Percentiles rank a stretch among this genome's conserved stretches.
Conservation (phyloP, 2,888 invertebrate species). For the Coelinius sp. region DNA sequence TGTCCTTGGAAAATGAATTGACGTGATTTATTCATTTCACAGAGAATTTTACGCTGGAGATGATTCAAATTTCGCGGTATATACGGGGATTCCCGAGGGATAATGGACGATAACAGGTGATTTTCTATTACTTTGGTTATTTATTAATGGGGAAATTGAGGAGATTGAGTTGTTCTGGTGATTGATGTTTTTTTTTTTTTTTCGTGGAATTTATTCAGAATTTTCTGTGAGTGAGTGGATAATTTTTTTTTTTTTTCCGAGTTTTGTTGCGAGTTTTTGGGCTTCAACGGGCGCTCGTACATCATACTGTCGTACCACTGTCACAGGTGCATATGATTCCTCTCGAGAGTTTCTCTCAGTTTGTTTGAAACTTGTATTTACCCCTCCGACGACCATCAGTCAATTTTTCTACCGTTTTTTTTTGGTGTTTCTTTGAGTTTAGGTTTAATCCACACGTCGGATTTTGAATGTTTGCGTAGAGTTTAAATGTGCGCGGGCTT, state of each 20-base stretch:
- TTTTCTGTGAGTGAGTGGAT: conserved; percentile 52
- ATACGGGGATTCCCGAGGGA: background rate
- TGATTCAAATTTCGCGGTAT: too few species aligned
- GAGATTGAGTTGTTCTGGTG: too few species aligned
- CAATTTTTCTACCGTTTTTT: conserved; percentile 5
- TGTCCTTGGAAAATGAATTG: too few species aligned
- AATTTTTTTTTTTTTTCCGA: conserved; percentile 44
- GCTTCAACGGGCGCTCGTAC: conserved; percentile 40
- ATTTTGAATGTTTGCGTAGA: too few species aligned
- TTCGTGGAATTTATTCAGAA: conserved; percentile 46
- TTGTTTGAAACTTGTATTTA: conserved; percentile 13
- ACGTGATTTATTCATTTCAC: too few species aligned
- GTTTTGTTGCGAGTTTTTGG: conserved; percentile 28
- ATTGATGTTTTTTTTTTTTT: too few species aligned
- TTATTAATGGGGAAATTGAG: too few species aligned
- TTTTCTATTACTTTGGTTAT: too few species aligned
- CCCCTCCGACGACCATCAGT: background rate
- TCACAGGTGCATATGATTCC: conserved; percentile 51
- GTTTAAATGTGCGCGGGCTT: too few species aligned
- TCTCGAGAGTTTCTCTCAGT: conserved; percentile 34
- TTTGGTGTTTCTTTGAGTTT: background rate
- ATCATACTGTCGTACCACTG: conserved; percentile 54
- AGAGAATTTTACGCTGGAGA: too few species aligned
- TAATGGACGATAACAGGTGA: background rate
- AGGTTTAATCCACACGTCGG: too few species aligned